Conservation (phyloP, 2,797 vertebrate species). For the Microctenopoma lineatum region DNA sequence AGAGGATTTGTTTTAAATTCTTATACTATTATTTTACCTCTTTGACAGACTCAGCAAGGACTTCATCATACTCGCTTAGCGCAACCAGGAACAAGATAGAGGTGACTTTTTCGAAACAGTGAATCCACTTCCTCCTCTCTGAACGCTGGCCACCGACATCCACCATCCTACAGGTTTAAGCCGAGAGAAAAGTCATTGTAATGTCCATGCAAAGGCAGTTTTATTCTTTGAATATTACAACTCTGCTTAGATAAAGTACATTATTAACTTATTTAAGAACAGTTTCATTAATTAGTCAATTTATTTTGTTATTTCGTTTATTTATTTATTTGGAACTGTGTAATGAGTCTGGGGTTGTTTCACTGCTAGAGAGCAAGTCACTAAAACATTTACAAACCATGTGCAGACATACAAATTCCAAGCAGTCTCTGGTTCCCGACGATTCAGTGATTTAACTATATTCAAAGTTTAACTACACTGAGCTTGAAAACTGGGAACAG, state of each 20-base stretch:
- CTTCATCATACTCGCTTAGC: conserved; percentile 84
- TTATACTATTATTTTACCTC: conserved; percentile 55
- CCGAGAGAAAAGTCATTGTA: not conserved
- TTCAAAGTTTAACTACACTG: not conserved
- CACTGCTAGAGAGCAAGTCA: not conserved
- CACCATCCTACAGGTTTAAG: conserved; percentile 76
- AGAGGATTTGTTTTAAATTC: not conserved
- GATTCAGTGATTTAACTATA: not conserved
- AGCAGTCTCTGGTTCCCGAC: not conserved
- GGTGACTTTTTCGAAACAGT: conserved; percentile 84
- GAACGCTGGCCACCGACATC: conserved; percentile 84
- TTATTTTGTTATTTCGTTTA: no score
- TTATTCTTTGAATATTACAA: not conserved
- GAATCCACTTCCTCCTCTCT: conserved; percentile 85
- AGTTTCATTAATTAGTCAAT: no score
- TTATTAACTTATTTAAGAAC: not conserved
- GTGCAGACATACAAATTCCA: not conserved
- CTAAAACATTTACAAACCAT: not conserved
- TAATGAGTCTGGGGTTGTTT: not conserved
- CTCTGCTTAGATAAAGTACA: not conserved
- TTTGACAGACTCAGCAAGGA: conserved; percentile 75
- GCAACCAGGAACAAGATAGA: conserved; percentile 85
- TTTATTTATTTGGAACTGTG: no score
- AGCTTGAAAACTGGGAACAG: conserved; percentile 2
- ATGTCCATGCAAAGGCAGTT: not conserved